These are phyloP conservation scores for Antechinus flavipes DNA, from an alignment of 2,113 vertebrate species.

Conservation along the genomic window DNA sequence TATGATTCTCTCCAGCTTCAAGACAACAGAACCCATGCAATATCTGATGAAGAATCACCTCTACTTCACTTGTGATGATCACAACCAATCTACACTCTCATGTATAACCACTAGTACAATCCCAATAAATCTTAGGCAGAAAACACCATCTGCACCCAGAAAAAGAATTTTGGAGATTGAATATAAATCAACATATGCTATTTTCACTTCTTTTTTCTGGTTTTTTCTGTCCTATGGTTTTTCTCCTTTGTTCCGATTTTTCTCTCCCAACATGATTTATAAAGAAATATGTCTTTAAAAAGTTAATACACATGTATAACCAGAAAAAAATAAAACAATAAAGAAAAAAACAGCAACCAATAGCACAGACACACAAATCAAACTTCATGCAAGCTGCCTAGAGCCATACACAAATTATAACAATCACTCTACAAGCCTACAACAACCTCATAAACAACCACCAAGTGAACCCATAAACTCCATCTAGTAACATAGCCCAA, in stretches of 20 bases:
- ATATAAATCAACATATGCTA: too few relatives aligned
- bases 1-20: background rate
- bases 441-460: background rate
- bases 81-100: background rate
- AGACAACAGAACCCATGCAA: background rate
- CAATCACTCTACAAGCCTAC: background rate
- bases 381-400: background rate
- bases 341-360: background rate
- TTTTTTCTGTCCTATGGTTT: too few relatives aligned
- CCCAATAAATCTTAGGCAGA: too few relatives aligned
- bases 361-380: background rate
- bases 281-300: too few relatives aligned
- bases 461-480: background rate
- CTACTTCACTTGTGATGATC: background rate
- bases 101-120: background rate
- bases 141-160: too few relatives aligned
- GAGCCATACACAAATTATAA: background rate
- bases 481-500: background rate
- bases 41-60: background rate
- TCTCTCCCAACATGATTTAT: too few relatives aligned
- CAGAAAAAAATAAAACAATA: too few relatives aligned
- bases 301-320: too few relatives aligned
- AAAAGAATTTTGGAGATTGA: too few relatives aligned
- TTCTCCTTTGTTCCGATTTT: too few relatives aligned
- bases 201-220: too few relatives aligned